Percentiles rank a stretch among this genome's conserved stretches.
Conservation (phyloP, 2,888 invertebrate species). For the Aphodius sticticus region DNA sequence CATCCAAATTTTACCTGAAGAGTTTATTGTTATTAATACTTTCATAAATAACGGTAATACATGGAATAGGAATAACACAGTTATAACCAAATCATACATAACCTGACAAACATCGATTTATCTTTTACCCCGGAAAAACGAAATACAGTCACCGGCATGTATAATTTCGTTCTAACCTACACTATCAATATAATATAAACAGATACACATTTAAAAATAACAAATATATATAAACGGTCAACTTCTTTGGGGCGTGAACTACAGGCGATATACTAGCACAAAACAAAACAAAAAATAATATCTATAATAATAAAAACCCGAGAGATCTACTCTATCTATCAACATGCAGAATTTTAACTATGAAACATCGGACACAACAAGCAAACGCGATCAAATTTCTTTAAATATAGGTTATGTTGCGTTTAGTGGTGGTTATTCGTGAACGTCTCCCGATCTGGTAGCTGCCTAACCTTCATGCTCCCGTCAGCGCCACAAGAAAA, state of each 20-base stretch:
- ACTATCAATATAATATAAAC: neutral
- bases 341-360: neutral
- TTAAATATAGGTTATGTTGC: neutral
- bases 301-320: neutral
- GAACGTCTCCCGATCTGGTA: conserved; percentile 78
- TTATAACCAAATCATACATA: too few relatives aligned
- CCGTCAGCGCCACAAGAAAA: conserved; percentile 99
- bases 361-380: neutral
- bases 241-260: neutral
- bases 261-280: neutral
- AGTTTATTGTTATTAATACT: neutral
- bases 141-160: too few relatives aligned
- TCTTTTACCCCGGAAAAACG: too few relatives aligned
- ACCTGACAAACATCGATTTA: too few relatives aligned
- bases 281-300: neutral
- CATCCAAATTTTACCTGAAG: neutral
- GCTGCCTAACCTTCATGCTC: conserved; percentile 95
- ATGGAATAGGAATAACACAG: neutral
- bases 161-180: too few relatives aligned
- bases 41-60: neutral
- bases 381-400: too few relatives aligned
- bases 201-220: neutral
- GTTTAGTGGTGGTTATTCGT: conserved; percentile 39
- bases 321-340: neutral
- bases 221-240: neutral